phyloP scores from a whole-genome alignment of 2,888 invertebrate species.

The Cheiracanthium punctorium region DNA sequence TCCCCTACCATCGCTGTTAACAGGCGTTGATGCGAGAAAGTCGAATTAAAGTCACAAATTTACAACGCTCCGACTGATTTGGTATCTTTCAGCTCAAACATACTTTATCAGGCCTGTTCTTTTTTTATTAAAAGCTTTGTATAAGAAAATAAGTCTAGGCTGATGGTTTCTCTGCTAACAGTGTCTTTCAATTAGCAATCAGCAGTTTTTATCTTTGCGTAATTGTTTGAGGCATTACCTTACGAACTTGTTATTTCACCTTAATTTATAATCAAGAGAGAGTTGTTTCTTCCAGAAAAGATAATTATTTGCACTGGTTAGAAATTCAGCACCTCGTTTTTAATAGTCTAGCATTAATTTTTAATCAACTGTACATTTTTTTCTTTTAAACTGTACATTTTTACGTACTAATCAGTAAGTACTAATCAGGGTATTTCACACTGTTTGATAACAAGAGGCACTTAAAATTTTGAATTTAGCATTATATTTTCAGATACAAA shows the following conservation, averaged over 20 bases:
- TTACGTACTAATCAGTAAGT: no score
- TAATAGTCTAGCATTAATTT: no score
- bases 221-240: neutral
- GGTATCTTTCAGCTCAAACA: conserved; percentile 24
- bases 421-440: no score
- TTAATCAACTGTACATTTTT: no score
- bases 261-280: neutral
- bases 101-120: neutral
- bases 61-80: conserved; percentile 9
- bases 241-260: neutral
- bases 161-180: neutral
- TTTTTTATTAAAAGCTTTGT: conserved; percentile 6
- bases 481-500: no score
- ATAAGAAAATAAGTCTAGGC: neutral
- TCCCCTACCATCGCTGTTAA: neutral
- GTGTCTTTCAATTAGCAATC: neutral
- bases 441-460: no score
- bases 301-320: no score
- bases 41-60: conserved; percentile 33
- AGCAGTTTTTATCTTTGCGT: neutral
- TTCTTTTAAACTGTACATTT: no score
- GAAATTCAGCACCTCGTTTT: no score
- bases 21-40: conserved; percentile 42
- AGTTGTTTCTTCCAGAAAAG: neutral
- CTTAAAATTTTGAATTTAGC: no score